Percentiles rank a stretch among this genome's conserved stretches.
These are phyloP conservation scores for Sminthurides bifidus DNA, from an alignment of 1,140 invertebrate genomes.

Conservation along the genomic window DNA sequence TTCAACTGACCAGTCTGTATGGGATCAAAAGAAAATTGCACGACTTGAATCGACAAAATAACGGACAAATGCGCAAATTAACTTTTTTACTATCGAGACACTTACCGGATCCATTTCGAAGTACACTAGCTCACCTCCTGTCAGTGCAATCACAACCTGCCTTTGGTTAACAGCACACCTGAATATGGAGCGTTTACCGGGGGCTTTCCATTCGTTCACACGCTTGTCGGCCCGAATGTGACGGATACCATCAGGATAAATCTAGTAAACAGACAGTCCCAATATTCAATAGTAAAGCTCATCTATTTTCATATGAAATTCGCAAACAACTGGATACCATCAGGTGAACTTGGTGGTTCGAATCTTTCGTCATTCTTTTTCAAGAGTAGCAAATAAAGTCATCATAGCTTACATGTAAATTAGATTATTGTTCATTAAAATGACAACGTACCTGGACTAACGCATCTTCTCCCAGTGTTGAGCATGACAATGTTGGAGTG, in stretches of 20 bases:
- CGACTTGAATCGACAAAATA: neutral
- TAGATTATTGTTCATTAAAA: no score
- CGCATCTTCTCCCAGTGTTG: conserved; percentile 92
- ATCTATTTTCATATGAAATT: no score
- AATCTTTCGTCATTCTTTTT: no score
- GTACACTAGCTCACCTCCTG: conserved; percentile 95
- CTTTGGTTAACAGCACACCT: conserved; percentile 97
- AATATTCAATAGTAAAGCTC: no score
- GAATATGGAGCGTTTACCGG: conserved; percentile 91
- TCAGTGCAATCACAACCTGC: conserved; percentile 95
- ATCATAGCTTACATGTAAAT: no score
- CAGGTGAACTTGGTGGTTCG: no score
- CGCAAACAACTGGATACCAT: no score
- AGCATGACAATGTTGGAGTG: conserved; percentile 92
- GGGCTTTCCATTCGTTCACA: conserved; percentile 98
- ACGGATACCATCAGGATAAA: conserved; percentile 96
- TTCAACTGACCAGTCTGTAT: conserved; percentile 87
- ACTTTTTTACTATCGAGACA: neutral
- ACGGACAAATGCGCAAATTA: neutral
- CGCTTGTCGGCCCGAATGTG: conserved; percentile 95
- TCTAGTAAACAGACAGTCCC: conserved; percentile 42
- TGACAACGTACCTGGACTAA: conserved; percentile 76
- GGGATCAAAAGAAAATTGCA: conserved; percentile 4
- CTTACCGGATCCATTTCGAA: conserved; percentile 97
- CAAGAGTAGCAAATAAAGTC: no score